Evolutionary conservation across 2,888 invertebrate genomes (phyloP).

Genomic region (Deilephila porcellus): DNA sequence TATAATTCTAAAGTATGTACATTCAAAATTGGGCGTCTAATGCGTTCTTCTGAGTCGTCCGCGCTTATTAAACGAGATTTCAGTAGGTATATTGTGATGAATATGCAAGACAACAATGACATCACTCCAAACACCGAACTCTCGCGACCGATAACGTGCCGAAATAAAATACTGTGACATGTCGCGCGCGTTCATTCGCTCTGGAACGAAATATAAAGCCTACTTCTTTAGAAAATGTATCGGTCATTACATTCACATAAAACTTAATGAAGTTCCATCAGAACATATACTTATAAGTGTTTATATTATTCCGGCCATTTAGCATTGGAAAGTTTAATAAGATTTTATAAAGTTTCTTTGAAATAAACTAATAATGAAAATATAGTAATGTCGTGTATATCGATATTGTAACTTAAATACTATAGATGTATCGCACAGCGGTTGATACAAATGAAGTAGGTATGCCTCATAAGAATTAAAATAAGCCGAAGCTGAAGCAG

Average conservation of each 20-base stretch:
- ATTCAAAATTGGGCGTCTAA: no score
- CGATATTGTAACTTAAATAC: conserved; percentile 22
- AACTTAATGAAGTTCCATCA: not conserved
- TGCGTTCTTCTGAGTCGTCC: no score
- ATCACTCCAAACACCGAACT: conserved; percentile 22
- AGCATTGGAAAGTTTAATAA: no score
- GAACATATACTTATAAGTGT: not conserved
- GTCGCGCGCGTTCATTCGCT: conserved; percentile 33
- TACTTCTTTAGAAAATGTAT: not conserved
- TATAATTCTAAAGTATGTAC: no score
- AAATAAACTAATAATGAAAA: no score
- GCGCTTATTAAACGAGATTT: not conserved
- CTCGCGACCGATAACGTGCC: conserved; percentile 4
- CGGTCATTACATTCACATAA: not conserved
- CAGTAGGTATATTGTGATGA: not conserved
- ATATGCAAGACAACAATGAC: conserved; percentile 32
- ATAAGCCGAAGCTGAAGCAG: conserved; percentile 45
- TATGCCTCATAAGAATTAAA: conserved; percentile 32
- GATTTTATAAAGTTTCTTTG: no score
- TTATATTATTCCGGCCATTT: not conserved
- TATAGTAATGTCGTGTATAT: not conserved
- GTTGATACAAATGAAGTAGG: not conserved
- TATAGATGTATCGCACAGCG: not conserved
- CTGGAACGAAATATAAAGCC: conserved; percentile 17
- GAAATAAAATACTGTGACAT: conserved; percentile 21